Conservation (phyloP, 1,140 invertebrate genomes). For the Pseudobourletiella spinata region DNA sequence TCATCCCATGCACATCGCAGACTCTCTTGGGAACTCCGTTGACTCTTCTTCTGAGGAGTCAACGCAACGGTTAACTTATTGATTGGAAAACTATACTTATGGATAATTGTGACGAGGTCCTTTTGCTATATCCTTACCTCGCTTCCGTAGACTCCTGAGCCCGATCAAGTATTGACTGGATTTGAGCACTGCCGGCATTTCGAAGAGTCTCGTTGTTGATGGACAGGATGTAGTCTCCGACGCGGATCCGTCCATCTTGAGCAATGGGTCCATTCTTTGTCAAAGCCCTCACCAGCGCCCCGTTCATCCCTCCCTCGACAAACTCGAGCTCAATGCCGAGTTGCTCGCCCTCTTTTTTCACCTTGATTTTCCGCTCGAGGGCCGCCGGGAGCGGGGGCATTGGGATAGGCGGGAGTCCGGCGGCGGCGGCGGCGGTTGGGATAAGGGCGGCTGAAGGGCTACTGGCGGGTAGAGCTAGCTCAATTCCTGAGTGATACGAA, state of each 20-base stretch:
- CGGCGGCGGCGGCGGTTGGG: background rate
- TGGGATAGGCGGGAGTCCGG: background rate
- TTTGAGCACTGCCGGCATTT: conserved; percentile 53
- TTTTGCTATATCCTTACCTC: conserved; percentile 38
- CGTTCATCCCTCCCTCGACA: conserved; percentile 54
- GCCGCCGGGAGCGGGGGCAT: conserved; percentile 45
- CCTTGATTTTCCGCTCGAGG: conserved; percentile 51
- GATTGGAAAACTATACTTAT: background rate
- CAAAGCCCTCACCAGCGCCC: conserved; percentile 50
- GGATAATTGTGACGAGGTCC: background rate
- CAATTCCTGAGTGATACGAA: background rate
- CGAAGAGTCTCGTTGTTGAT: conserved; percentile 59
- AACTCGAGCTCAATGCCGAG: conserved; percentile 51
- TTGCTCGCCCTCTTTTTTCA: conserved; percentile 51
- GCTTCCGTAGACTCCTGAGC: conserved; percentile 46
- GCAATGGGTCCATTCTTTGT: conserved; percentile 47
- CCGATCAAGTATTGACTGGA: conserved; percentile 51
- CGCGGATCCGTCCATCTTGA: conserved; percentile 50
- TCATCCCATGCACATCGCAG: too few species aligned
- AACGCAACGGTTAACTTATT: too few species aligned
- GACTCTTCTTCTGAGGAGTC: background rate
- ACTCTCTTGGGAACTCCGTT: conserved; percentile 1
- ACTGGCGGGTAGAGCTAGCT: too few species aligned
- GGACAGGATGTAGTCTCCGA: conserved; percentile 45
- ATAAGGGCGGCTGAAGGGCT: background rate